Base-by-base conservation (phyloP, 2,797 vertebrate genomes). In the Nothura maculosa region DNA sequence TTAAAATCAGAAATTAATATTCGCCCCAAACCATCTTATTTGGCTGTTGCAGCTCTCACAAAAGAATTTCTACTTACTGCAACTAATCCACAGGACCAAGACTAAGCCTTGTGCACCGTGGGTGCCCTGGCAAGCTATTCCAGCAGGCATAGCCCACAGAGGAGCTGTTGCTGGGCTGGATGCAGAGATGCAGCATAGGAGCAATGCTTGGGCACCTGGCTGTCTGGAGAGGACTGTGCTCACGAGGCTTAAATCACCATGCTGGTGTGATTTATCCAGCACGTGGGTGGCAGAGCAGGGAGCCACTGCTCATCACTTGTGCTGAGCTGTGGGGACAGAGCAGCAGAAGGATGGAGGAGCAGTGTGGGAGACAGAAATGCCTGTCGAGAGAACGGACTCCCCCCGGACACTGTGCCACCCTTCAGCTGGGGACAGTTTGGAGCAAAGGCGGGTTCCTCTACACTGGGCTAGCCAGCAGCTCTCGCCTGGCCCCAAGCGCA, bases 401-500 rank as follows among this genome's bases (percentile, higher is more conserved):
- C 52, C 52, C 52, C 3, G 32, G 6, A 50, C 3, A 10, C 3
- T 19, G 5, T 34, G 80, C 78, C 16, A 81, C 8, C 18, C 43
- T 19, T 87, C 62, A 63, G 48, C 9, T 3, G 28, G 48, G 25
- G 21, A 38, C 18, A 10, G 17, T 30, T 27, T n/a, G 40, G 45
- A 20, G 28, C 60, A 58, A 17, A 83, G 40, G 21, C 1, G 5
- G 25, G 16, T 13, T 54, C 40, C 24, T 0, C 13, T 48, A 57
- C 68, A 42, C 0, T 36, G 90, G 80, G 66, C 85, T 7, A 22
- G 85, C 77, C 90, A 85, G 80, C 52, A 9, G 1, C 91, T 96
- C 91, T 89, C 92, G 81, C 55, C 95, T 90, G 12, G n/a, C 61
- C 70, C 67, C 25, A 50, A 81, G 72, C 4, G 15, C 90, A 94